These are phyloP conservation scores for Pyrgilauda ruficollis DNA, from an alignment of 2,113 vertebrate genomes.

Conservation along the genomic window DNA sequence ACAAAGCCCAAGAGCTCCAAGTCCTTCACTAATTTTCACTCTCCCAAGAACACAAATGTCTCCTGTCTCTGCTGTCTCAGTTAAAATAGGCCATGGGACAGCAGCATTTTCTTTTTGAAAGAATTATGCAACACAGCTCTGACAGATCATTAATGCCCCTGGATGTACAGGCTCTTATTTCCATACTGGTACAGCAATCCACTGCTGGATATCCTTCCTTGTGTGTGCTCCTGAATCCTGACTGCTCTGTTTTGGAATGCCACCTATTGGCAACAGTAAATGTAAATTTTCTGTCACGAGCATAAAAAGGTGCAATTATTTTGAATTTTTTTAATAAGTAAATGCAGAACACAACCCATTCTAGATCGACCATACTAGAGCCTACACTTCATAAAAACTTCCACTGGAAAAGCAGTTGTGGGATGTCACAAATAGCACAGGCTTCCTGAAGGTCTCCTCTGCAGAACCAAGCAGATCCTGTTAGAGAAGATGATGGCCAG, in stretches of 20 bases:
- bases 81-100: neutral
- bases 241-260: conserved; percentile 33
- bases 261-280: conserved; percentile 24
- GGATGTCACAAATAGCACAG: neutral
- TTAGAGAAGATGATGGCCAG: neutral
- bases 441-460: neutral
- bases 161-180: neutral
- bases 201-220: neutral
- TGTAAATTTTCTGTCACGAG: neutral
- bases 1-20: neutral
- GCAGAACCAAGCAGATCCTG: neutral
- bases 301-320: neutral
- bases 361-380: neutral
- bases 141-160: neutral
- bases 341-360: neutral
- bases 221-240: neutral
- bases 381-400: neutral
- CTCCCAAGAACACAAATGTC: neutral
- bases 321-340: neutral
- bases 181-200: neutral
- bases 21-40: neutral
- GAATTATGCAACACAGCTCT: neutral
- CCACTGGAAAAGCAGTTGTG: neutral
- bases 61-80: neutral
- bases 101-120: neutral